These are phyloP conservation scores for Rhizomys pruinosus DNA, from an alignment of 2,113 vertebrate genomes.

Conservation along the genomic window DNA sequence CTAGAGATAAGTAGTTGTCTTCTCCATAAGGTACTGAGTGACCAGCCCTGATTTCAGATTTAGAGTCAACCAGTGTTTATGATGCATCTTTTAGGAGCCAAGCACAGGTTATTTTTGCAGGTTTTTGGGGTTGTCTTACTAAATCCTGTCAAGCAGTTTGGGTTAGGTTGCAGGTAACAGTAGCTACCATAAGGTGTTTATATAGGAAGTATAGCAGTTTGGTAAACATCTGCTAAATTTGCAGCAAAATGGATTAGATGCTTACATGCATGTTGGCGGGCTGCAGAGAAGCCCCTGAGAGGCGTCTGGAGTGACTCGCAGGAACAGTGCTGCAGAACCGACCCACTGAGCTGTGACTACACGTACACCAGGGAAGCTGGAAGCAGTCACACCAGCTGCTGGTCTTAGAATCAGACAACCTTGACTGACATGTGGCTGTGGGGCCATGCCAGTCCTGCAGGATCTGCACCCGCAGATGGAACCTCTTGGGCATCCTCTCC, in stretches of 20 bases:
- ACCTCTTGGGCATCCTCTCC: not conserved
- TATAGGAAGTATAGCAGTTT: not conserved
- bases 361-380: not conserved
- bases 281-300: not conserved
- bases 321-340: not conserved
- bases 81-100: not conserved
- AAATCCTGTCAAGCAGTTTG: not conserved
- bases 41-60: not conserved
- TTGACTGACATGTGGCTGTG: accelerated
- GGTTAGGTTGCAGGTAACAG: not conserved
- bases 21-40: not conserved
- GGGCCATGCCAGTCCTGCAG: accelerated
- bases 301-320: not conserved
- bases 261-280: not conserved
- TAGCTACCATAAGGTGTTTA: not conserved
- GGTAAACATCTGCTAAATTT: not conserved
- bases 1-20: not conserved
- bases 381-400: too few relatives aligned
- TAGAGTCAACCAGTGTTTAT: not conserved
- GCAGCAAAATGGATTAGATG: not conserved
- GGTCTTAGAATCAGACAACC: not conserved
- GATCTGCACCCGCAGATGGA: accelerated
- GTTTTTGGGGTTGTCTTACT: not conserved
- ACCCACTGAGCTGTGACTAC: not conserved
- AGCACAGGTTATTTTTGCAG: not conserved